A percentile compares a stretch with the other conserved stretches of the same genome.
phyloP scores from a whole-genome alignment of 2,888 invertebrate species.

The Cactoblastis cactorum region DNA sequence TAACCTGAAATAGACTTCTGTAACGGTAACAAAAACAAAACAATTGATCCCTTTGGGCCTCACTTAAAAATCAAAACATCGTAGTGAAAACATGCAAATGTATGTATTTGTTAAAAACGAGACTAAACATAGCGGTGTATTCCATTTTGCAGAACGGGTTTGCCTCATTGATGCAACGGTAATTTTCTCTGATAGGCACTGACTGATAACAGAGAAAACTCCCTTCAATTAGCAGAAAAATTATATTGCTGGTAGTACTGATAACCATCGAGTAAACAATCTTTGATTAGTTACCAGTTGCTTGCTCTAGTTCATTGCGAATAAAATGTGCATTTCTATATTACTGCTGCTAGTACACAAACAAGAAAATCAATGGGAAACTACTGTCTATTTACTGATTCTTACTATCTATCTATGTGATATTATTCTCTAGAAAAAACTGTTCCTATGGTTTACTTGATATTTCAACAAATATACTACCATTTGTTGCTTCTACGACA shows the following conservation, averaged over 20 bases:
- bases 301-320: not conserved
- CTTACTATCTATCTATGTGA: too few relatives aligned
- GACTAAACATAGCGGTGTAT: constrained; percentile 5
- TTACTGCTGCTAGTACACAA: not conserved
- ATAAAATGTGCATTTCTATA: not conserved
- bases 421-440: too few relatives aligned
- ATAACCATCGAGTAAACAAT: not conserved
- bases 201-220: not conserved
- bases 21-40: too few relatives aligned
- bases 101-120: not conserved
- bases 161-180: not conserved
- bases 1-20: too few relatives aligned
- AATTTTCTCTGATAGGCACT: not conserved
- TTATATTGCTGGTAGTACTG: not conserved
- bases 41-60: too few relatives aligned
- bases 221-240: not conserved
- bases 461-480: too few relatives aligned
- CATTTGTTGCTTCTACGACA: too few relatives aligned
- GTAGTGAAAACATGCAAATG: not conserved
- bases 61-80: not conserved
- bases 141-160: not conserved
- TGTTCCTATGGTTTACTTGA: too few relatives aligned
- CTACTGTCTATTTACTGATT: too few relatives aligned
- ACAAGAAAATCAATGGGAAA: too few relatives aligned
- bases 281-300: not conserved